Evolutionary conservation across 2,888 invertebrate genomes (phyloP), one percentile per base, ranked within the genome.

Genomic region (Coremacera marginata): DNA sequence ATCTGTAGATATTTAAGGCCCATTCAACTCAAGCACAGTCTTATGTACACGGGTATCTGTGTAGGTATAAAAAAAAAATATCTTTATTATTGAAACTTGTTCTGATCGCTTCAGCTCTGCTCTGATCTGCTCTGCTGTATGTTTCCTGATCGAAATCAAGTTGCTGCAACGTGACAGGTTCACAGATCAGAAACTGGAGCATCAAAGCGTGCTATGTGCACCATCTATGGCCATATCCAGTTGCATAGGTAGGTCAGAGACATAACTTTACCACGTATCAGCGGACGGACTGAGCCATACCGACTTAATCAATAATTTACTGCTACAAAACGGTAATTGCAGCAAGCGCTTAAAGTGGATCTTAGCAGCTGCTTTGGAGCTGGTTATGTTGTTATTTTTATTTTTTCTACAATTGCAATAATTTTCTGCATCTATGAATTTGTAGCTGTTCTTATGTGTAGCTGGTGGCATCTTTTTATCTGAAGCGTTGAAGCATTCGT

Each of bases 231-330:
- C 65, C 67, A 68, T 73, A 74, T 77, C 74, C 77, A 80, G 77
- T 86, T 86, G 82, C 82, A 80, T 82, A 88, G 88, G 84, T 87
- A 83, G 88, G 87, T 87, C 88, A 87, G 82, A 82, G 82, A 84
- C 85, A 85, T 70, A 60, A 67, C 62, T 63, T 62, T 27, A 55
- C 51, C 22, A 19, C 55, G 67, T 25, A 76, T 57, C 78, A 73
- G 16, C 65, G 70, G 78, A 80, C 51, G 7, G 37, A 76, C 77
- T 62, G 73, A 78, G 75, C 78, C 55, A 70, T 63, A 51, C 19
- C 44, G 27, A 74, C 80, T 81, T 82, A 83, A 85, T 84, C 83
- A 80, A 68, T 82, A 71, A 78, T 82, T 82, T 83, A 84, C 85
- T 80, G 86, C 85, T 86, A 82, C 62, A 57, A 82, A 83, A 84